These are phyloP conservation scores for Osmerus eperlanus DNA, from an alignment of 2,113 vertebrate genomes.

Conservation along the genomic window DNA sequence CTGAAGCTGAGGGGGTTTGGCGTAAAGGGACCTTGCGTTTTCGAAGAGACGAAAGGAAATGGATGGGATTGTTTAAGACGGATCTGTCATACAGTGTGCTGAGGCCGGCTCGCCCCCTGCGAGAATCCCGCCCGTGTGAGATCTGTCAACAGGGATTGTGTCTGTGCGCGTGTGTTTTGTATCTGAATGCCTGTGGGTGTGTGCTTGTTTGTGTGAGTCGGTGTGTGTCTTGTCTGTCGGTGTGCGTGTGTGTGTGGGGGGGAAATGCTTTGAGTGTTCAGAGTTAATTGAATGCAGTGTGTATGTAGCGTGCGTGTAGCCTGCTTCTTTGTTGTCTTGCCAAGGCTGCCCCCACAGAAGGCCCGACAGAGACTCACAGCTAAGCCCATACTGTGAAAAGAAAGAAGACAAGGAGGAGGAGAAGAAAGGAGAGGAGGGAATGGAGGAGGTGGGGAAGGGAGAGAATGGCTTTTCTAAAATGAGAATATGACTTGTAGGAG, in stretches of 20 bases:
- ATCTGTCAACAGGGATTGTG: conserved; percentile 56
- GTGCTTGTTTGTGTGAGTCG: conserved; percentile 1
- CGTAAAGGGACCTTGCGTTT: conserved; percentile 17
- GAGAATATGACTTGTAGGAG: conserved; percentile 19
- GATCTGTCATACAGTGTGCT: conserved; percentile 48
- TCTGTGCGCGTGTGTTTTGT: conserved; percentile 18
- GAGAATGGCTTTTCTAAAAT: conserved; percentile 7
- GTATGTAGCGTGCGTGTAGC: conserved; percentile 54
- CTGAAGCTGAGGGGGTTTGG: conserved; percentile 41
- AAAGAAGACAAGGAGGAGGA: conserved; percentile 34
- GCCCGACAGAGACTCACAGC: conserved; percentile 33
- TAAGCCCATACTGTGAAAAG: conserved; percentile 36
- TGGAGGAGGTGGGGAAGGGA: conserved; percentile 18
- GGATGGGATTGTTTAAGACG: conserved; percentile 31
- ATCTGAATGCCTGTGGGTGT: not conserved
- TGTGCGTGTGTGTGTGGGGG: conserved; percentile 25
- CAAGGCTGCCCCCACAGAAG: conserved; percentile 63
- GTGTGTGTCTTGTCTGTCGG: conserved; percentile 5
- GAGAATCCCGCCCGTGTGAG: conserved; percentile 41
- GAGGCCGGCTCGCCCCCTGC: conserved; percentile 38
- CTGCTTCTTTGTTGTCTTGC: conserved; percentile 66
- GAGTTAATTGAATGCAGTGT: conserved; percentile 70
- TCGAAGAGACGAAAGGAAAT: conserved; percentile 52
- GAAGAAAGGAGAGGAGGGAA: conserved; percentile 33
- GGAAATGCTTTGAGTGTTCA: conserved; percentile 53